Evolutionary conservation across 2,888 invertebrate species (phyloP).

Genomic region (Rhopalosiphum nymphaeae): DNA sequence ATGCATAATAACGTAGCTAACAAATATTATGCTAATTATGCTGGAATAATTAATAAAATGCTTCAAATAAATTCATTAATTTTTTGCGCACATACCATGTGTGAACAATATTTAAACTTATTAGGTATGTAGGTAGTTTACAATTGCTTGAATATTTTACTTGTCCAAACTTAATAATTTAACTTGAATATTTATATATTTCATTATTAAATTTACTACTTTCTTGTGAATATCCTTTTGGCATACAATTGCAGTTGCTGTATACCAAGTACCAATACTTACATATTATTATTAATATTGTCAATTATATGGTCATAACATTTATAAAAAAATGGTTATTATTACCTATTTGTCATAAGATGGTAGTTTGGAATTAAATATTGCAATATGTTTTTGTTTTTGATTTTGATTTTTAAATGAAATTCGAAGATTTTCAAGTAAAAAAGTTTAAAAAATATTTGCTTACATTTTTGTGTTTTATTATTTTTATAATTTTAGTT

Average conservation of each 20-base stretch:
- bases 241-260: not conserved
- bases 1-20: not conserved
- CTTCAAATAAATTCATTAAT: conserved; percentile 3
- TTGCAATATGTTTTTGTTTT: not conserved
- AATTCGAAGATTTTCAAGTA: not conserved
- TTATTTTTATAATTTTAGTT: not conserved
- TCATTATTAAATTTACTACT: not conserved
- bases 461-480: not conserved
- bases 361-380: not conserved
- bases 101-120: not conserved
- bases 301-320: not conserved
- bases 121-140: not conserved
- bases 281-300: not conserved
- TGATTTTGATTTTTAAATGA: not conserved
- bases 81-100: not conserved
- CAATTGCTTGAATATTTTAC: not conserved
- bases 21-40: not conserved
- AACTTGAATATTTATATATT: not conserved
- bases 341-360: not conserved
- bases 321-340: not conserved
- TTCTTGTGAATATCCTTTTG: not conserved
- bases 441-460: not conserved
- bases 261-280: not conserved
- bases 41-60: not conserved
- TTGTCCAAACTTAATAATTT: not conserved